A percentile compares a stretch with the other conserved stretches of the same genome.
These are phyloP conservation scores for Endomychus coccineus DNA, from an alignment of 2,888 invertebrate genomes.

Conservation along the genomic window DNA sequence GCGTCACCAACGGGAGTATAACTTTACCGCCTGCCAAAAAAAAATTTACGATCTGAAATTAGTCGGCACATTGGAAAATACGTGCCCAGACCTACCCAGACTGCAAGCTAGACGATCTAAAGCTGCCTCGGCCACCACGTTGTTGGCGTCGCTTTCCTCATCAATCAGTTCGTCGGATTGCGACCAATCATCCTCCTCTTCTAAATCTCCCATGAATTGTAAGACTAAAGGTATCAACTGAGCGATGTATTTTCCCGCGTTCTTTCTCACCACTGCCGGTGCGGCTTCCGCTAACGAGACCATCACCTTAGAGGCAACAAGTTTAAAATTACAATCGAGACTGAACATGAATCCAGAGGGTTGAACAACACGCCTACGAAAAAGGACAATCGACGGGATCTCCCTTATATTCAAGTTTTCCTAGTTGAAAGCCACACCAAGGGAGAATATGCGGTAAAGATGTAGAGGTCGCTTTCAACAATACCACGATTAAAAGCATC, in stretches of 20 bases:
- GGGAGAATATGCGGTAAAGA: too few relatives aligned
- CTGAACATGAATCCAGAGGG: too few relatives aligned
- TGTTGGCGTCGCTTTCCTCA: conserved; percentile 91
- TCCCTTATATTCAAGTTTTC: too few relatives aligned
- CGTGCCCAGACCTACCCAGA: conserved; percentile 60
- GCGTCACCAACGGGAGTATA: conserved; percentile 81
- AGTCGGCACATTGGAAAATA: not conserved
- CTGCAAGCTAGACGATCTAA: conserved; percentile 96
- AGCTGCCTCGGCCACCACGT: conserved; percentile 93
- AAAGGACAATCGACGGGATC: too few relatives aligned
- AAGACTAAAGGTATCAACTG: conserved; percentile 77
- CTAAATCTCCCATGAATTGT: conserved; percentile 91
- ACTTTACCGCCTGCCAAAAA: conserved; percentile 51
- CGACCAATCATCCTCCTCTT: conserved; percentile 87
- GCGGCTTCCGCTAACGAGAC: conserved; percentile 86
- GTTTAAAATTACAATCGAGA: too few relatives aligned
- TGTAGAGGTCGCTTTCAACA: too few relatives aligned
- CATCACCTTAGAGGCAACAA: conserved; percentile 61
- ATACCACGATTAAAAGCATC: too few relatives aligned
- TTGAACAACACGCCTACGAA: too few relatives aligned
- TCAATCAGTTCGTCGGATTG: conserved; percentile 79
- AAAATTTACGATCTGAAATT: not conserved
- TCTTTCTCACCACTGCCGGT: conserved; percentile 93
- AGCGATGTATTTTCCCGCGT: conserved; percentile 75
- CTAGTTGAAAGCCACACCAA: too few relatives aligned